Evolutionary conservation across 2,797 vertebrate species (phyloP).

Genomic region (Oryzias sinensis): DNA sequence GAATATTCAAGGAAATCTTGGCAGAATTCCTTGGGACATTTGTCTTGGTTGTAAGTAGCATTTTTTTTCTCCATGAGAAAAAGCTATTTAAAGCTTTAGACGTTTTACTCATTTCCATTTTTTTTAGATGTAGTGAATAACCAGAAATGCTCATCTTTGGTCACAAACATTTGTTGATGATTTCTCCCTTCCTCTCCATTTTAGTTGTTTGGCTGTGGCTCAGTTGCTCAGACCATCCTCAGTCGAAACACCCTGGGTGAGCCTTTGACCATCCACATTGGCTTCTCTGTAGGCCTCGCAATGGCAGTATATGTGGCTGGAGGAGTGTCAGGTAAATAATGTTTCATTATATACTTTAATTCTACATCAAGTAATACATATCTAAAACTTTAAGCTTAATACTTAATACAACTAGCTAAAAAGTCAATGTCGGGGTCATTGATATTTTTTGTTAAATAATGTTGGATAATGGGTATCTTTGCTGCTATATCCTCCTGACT

Average conservation of each 20-base stretch:
- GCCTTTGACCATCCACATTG: constrained; percentile 80
- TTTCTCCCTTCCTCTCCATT: constrained; percentile 5
- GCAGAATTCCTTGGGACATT: constrained; percentile 95
- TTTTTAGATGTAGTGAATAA: background rate
- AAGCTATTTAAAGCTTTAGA: background rate
- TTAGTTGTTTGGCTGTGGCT: constrained; percentile 90
- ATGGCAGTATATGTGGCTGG: constrained; percentile 87
- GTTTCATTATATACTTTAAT: constrained; percentile 1
- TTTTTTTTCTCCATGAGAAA: background rate
- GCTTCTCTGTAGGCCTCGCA: constrained; percentile 88
- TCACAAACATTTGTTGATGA: background rate
- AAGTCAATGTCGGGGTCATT: no score
- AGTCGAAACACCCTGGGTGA: constrained; percentile 85
- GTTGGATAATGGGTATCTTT: no score
- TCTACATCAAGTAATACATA: no score
- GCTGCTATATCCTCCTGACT: no score
- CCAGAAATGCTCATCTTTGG: background rate
- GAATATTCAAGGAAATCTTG: constrained; percentile 86
- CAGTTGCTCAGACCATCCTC: constrained; percentile 87
- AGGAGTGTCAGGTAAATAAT: constrained; percentile 89
- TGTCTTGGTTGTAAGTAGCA: constrained; percentile 89
- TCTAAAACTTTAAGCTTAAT: no score
- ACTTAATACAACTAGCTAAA: no score
- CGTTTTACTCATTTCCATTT: background rate
- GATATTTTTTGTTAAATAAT: no score